phyloP scores from a whole-genome alignment of 2,797 vertebrate species.

The Microtus californicus region DNA sequence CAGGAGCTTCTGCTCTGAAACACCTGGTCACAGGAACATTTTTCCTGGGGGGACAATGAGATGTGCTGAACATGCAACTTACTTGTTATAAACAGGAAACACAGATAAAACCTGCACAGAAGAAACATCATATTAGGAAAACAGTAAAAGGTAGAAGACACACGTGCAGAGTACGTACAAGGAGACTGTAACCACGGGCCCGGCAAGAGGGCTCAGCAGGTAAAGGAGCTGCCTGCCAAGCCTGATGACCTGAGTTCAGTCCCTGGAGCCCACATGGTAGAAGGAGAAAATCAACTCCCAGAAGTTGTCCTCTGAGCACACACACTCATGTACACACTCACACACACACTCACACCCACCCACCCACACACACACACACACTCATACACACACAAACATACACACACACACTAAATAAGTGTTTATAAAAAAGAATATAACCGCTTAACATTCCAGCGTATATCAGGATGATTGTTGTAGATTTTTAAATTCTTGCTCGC shows the following conservation, averaged over 20 bases:
- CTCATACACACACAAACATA: background rate
- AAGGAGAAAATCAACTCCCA: background rate
- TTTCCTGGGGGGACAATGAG: background rate
- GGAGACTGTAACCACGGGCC: background rate
- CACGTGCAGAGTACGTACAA: background rate
- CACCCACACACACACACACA: background rate
- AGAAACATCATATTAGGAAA: constrained; percentile 29
- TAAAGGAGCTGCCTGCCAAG: background rate
- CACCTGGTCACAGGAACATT: background rate
- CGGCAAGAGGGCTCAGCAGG: background rate
- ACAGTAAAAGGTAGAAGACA: constrained; percentile 45
- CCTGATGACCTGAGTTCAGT: background rate
- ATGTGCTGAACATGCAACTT: constrained; percentile 80
- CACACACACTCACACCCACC: background rate
- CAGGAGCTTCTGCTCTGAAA: background rate
- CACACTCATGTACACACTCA: too few relatives aligned
- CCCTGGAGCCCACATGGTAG: background rate
- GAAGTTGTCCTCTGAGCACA: background rate
- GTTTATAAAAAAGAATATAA: background rate
- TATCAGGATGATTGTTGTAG: background rate
- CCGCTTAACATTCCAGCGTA: background rate
- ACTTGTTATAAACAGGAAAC: constrained; percentile 88
- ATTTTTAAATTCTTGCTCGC: background rate
- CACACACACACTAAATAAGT: background rate
- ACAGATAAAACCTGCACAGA: constrained; percentile 88